A percentile compares a stretch with the other conserved stretches of the same genome.
Evolutionary conservation across 2,113 vertebrate species (phyloP).

Genomic region (Cyprinodon variegatus): DNA sequence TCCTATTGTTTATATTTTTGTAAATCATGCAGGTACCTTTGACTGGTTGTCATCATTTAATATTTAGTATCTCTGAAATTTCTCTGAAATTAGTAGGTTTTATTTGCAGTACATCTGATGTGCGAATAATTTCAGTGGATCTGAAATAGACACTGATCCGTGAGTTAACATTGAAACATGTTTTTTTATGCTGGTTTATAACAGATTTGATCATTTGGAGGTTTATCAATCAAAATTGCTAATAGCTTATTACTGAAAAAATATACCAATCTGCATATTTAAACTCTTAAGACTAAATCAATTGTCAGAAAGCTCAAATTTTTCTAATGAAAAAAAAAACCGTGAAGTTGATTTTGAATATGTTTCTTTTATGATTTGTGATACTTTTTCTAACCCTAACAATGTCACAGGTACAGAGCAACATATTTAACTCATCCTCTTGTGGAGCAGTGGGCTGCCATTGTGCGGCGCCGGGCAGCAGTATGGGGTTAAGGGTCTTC

Average conservation of each 20-base stretch:
- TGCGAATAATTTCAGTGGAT: slow-evolving; percentile 22
- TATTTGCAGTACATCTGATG: slow-evolving; percentile 13
- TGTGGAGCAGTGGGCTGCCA: no score
- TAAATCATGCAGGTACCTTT: slow-evolving; percentile 47
- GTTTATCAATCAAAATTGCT: slow-evolving; percentile 19
- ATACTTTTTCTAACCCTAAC: no score
- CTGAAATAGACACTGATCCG: slow-evolving; percentile 31
- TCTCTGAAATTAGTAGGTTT: slow-evolving; percentile 3
- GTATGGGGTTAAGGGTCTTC: no score
- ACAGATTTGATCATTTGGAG: slow-evolving; percentile 20
- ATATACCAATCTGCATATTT: no score
- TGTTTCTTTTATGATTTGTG: no score
- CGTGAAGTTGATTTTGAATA: no score
- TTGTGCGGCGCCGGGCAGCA: no score
- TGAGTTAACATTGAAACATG: slow-evolving; percentile 26
- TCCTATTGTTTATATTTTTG: slow-evolving; percentile 26
- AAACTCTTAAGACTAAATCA: no score
- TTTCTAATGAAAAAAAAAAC: no score
- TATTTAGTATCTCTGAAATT: slow-evolving; percentile 7
- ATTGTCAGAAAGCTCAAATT: no score
- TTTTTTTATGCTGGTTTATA: slow-evolving; percentile 15
- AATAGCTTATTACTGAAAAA: not conserved
- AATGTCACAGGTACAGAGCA: no score
- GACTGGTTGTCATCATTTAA: slow-evolving; percentile 49
- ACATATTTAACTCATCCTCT: no score